Conservation (phyloP, 92 coral and sea anemone species). For the Galaxea fascicularis region DNA sequence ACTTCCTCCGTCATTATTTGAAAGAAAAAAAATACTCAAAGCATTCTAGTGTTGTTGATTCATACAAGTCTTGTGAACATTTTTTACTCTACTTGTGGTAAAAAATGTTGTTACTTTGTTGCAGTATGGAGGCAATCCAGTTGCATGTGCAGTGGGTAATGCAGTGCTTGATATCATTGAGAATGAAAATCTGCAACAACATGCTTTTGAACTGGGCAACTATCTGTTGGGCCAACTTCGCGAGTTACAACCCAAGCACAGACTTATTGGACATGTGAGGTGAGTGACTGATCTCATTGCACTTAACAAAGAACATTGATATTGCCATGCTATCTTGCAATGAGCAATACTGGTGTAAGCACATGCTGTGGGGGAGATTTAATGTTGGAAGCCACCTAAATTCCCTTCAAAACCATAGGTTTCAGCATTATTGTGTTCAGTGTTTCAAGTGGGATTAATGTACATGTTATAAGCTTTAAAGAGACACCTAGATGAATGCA, state of each 20-base stretch:
- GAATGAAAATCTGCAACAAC: conserved; percentile 84
- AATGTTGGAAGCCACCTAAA: no score
- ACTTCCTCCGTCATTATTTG: no score
- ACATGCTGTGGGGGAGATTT: no score
- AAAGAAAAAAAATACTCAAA: no score
- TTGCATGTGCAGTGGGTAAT: conserved; percentile 96
- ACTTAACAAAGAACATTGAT: not conserved
- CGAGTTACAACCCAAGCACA: conserved; percentile 82
- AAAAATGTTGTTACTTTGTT: not conserved
- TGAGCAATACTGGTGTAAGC: not conserved
- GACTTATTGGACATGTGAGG: conserved; percentile 97
- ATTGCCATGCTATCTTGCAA: not conserved
- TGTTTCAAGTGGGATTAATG: no score
- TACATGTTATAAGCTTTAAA: no score
- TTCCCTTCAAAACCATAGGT: no score
- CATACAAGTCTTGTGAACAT: no score
- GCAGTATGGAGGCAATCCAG: conserved; percentile 98
- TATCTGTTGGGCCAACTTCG: conserved; percentile 71
- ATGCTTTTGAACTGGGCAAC: conserved; percentile 89
- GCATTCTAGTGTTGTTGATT: no score
- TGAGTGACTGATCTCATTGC: conserved; percentile 1
- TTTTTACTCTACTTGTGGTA: no score
- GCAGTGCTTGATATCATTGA: conserved; percentile 95
- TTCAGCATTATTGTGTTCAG: no score
- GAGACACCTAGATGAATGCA: no score